Conservation (phyloP, 2,113 vertebrate species). For the Phalacrocorax pelagicus region DNA sequence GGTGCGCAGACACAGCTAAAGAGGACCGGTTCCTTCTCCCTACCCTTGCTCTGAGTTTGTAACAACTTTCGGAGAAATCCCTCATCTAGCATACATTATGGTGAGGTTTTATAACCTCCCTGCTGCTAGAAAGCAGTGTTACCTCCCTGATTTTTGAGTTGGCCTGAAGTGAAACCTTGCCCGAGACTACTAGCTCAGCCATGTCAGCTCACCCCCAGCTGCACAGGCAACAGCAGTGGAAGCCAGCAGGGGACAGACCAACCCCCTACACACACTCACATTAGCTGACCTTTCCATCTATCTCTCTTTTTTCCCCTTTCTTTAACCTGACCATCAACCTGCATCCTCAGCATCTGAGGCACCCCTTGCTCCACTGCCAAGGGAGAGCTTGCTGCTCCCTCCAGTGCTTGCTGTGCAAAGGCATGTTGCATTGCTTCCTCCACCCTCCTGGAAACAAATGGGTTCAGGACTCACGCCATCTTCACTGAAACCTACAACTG, state of each 20-base stretch:
- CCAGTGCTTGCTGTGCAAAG: not conserved
- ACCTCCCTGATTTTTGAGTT: not conserved
- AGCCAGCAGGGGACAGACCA: not conserved
- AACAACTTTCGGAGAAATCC: not conserved
- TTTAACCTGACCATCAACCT: not conserved
- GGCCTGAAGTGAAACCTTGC: not conserved
- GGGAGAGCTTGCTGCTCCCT: not conserved
- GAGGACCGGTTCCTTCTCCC: not conserved
- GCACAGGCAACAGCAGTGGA: not conserved
- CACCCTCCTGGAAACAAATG: not conserved
- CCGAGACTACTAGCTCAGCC: not conserved
- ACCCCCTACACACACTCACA: too few species aligned
- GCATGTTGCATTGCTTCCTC: not conserved
- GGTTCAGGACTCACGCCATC: not conserved
- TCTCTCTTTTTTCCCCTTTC: not conserved
- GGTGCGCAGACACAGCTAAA: not conserved
- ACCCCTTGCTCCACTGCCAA: not conserved
- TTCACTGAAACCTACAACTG: not conserved
- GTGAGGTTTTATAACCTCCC: not conserved
- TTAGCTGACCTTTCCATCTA: not conserved
- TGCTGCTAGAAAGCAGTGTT: not conserved
- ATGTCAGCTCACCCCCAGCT: rapidly evolving
- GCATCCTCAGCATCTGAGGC: not conserved
- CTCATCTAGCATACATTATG: not conserved
- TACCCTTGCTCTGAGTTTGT: not conserved